phyloP scores from a whole-genome alignment of 1,140 invertebrate species.

The Phenacoccus solenopsis region DNA sequence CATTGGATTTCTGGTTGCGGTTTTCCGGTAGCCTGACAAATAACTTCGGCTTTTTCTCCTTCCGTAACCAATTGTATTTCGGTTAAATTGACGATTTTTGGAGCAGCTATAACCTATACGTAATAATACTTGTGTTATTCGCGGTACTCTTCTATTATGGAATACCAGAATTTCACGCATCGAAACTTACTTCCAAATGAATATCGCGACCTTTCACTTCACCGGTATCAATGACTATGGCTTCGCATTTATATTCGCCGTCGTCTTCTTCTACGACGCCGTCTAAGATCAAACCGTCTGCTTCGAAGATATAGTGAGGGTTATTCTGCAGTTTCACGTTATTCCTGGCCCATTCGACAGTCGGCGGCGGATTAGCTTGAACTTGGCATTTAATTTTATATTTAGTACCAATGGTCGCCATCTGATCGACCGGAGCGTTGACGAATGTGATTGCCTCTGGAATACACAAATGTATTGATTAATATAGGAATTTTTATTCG shows the following conservation, averaged over 20 bases:
- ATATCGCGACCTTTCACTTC: slow-evolving; percentile 59
- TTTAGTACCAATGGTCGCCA: slow-evolving; percentile 57
- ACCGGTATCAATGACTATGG: slow-evolving; percentile 64
- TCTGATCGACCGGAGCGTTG: slow-evolving; percentile 72
- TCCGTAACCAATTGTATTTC: slow-evolving; percentile 45
- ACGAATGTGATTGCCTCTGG: slow-evolving; percentile 70
- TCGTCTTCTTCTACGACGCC: slow-evolving; percentile 68
- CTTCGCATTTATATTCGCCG: slow-evolving; percentile 70
- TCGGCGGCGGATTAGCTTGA: slow-evolving; percentile 65
- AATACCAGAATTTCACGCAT: neutral
- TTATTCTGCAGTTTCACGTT: slow-evolving; percentile 43
- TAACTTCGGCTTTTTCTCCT: slow-evolving; percentile 55
- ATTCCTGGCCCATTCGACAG: slow-evolving; percentile 71
- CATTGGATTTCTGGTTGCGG: slow-evolving; percentile 67
- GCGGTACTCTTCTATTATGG: neutral
- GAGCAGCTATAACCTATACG: neutral
- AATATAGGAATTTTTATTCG: too few species aligned
- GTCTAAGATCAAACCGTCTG: slow-evolving; percentile 61
- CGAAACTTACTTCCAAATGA: slow-evolving; percentile 51
- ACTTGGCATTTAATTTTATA: slow-evolving; percentile 73
- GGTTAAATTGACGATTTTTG: neutral
- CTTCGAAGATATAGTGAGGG: slow-evolving; percentile 57
- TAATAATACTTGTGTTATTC: neutral
- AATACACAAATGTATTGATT: slow-evolving; percentile 34
- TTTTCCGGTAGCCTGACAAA: slow-evolving; percentile 66